A percentile compares a stretch with the other conserved stretches of the same genome.
These are phyloP conservation scores for Meda fulgida DNA, from an alignment of 2,797 vertebrate species.

Conservation along the genomic window DNA sequence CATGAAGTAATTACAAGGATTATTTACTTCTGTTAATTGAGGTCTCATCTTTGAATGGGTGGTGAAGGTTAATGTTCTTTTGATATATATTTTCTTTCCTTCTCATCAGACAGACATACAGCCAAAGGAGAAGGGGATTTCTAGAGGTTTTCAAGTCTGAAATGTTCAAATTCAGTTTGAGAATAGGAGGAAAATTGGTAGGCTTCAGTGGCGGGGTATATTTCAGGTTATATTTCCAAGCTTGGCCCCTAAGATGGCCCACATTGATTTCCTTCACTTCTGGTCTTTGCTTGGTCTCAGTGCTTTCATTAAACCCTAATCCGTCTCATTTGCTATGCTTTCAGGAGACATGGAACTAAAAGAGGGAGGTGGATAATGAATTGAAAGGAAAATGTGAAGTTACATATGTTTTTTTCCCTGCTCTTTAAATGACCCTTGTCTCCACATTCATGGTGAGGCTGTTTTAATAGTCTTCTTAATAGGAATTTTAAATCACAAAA, in stretches of 20 bases:
- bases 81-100: conserved; percentile 74
- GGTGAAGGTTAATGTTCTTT: conserved; percentile 82
- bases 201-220: conserved; percentile 32
- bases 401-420: conserved; percentile 67
- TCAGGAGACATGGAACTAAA: conserved; percentile 71
- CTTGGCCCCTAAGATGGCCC: conserved; percentile 37
- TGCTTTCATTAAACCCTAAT: conserved; percentile 63
- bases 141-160: conserved; percentile 51
- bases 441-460: conserved; percentile 71
- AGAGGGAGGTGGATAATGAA: conserved; percentile 68
- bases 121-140: conserved; percentile 49
- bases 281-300: conserved; percentile 56
- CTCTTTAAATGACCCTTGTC: conserved; percentile 72
- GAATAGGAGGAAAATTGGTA: neutral
- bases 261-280: conserved; percentile 62
- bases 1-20: conserved; percentile 82
- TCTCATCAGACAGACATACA: conserved; percentile 57
- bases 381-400: conserved; percentile 77
- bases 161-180: conserved; percentile 19
- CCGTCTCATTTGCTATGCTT: conserved; percentile 69
- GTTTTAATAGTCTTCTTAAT: conserved; percentile 75
- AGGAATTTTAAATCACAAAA: conserved; percentile 76
- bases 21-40: conserved; percentile 85
- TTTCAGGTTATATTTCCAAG: conserved; percentile 48
- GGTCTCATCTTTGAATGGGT: conserved; percentile 76